Evolutionary conservation across 2,113 vertebrate species (phyloP), one percentile per base, ranked within the genome.

Genomic region (Carassius auratus): DNA sequence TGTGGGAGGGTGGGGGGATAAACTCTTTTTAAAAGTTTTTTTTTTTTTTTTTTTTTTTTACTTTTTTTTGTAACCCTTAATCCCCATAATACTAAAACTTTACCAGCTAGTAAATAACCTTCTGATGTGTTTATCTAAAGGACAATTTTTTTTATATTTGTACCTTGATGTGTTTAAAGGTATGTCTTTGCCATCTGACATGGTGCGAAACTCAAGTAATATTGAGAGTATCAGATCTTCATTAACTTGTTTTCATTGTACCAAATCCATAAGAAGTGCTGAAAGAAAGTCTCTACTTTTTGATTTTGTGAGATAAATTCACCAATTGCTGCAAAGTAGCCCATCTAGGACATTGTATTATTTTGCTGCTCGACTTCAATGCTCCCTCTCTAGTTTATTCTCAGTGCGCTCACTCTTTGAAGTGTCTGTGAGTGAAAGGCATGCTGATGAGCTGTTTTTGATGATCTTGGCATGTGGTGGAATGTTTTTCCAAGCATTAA

Each of bases 371-470:
- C 33, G 73, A 59, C 79, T 87, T 76, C 84, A 69, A 79, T 83
- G 74, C 33, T 66, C 38, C 45, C 80, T 79, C 84, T 71, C 55
- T 79, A 45, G 87, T 78, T 76, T 77, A 81, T 79, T 76, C 74
- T 74, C 10, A 8, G 64, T 5, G 33, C 4, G 45, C 75, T 7
- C 64, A 17, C 74, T 78, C 84, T 88, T 83, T 88, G 80, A 86
- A 88, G 87, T 88, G 77, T 55, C 45, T 71, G n/a, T 3, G 10
- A 48, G 64, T 79, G 36, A 57, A 30, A 48, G 76, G 87, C 74
- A 88, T 88, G 85, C 84, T 83, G 87, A 86, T 76, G 81, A 86
- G 45, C 66, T 85, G 15, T 38, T 76, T 88, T 83, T 88, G 87
- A 86, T 86, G 84, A 86, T 68, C 55, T 62, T 69, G 42, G 66